A percentile compares a stretch with the other conserved stretches of the same genome.
These are phyloP conservation scores for Forpus xanthops DNA, from an alignment of 2,797 vertebrate species.

Conservation along the genomic window DNA sequence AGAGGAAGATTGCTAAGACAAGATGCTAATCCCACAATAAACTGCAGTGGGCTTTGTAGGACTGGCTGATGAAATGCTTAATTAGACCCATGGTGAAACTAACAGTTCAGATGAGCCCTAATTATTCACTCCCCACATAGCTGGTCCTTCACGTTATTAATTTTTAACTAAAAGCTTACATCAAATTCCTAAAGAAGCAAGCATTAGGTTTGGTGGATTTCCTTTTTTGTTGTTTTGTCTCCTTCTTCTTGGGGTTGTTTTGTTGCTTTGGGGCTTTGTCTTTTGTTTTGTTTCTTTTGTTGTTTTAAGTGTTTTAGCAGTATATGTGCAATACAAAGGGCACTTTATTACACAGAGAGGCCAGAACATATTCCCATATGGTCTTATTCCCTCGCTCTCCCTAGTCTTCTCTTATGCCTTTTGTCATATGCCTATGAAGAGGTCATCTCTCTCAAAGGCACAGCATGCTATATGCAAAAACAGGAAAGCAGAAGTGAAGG, in stretches of 20 bases:
- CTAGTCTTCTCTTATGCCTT: neutral
- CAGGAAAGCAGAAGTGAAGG: neutral
- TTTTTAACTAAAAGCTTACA: neutral
- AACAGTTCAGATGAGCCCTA: neutral
- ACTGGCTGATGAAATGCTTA: neutral
- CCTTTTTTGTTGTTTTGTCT: neutral
- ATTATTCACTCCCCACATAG: neutral
- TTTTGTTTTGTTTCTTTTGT: neutral
- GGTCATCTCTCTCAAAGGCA: neutral
- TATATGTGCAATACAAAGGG: neutral
- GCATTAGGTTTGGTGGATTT: neutral
- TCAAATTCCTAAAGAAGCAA: neutral
- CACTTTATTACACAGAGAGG: neutral
- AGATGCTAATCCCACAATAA: neutral
- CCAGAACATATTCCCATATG: neutral
- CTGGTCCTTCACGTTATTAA: neutral
- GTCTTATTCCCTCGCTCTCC: neutral
- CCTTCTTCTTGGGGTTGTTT: neutral
- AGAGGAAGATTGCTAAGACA: neutral
- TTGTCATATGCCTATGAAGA: neutral
- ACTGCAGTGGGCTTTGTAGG: neutral
- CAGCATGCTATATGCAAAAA: neutral
- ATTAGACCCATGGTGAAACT: neutral
- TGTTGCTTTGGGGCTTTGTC: neutral
- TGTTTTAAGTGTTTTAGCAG: neutral